Evolutionary conservation across 2,113 vertebrate genomes (phyloP), one percentile per base, ranked within the genome.

Genomic region (Hippocampus abdominalis): DNA sequence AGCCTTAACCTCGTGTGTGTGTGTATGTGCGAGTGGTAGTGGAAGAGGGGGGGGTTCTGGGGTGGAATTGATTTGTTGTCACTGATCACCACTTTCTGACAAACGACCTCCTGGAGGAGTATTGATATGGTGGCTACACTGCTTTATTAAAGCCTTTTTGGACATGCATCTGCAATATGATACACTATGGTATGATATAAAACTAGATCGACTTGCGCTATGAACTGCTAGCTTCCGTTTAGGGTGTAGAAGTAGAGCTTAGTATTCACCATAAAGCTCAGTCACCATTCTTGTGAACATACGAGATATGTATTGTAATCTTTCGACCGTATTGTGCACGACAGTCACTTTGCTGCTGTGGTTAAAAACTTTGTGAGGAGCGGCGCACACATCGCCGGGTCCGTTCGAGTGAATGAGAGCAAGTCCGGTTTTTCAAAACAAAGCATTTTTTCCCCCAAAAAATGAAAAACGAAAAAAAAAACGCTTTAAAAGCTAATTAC

Each of bases 21-120:
- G 81, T 71, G 64, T 66, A 48, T 51, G 64, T 56, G 67, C 51
- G 29, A 12, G 66, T 60, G 64, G 71, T 77, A 77, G 74, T 60
- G 6, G 0, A 65, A 39, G 18, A 59, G 74, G 75, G 23, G 69
- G 60, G 60, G 81, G 68, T 72, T 6, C 4, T 32, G 32, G 32
- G 32, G 77, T 60, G 51, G 40, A 11, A 81, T 69, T 64, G 79
- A 84, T 84, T 80, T 87, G 62, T 85, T 76, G 81, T 81, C 64
- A 36, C 70, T 39, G 72, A 76, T 81, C 66, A 75, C 78, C 75
- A 73, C 74, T 74, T 68, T 42, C 77, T 77, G 78, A 84, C 76
- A 62, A 85, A 86, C 77, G 42, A 72, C 76, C 25, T 59, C 56
- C 56, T 29, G 25, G 25, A 59, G 56, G 56, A 59, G 25, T 29